These are phyloP conservation scores for Conopomorpha cramerella DNA, from an alignment of 1,140 invertebrate genomes.

Conservation along the genomic window DNA sequence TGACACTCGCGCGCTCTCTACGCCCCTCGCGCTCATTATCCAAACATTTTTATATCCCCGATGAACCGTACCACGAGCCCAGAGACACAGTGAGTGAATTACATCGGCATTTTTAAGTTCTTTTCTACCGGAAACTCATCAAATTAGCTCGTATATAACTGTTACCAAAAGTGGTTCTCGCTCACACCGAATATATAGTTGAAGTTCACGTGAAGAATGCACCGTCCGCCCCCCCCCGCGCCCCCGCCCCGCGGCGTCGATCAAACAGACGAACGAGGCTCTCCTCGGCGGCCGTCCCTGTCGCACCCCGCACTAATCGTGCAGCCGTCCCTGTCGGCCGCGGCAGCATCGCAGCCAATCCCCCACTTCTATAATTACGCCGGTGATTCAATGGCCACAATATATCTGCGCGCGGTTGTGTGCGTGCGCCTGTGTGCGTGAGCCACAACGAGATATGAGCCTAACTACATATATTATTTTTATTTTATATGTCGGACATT, in stretches of 20 bases:
- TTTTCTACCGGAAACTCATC: not conserved
- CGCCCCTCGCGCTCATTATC: no score
- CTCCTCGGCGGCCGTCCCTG: constrained; percentile 38
- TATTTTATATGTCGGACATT: constrained; percentile 36
- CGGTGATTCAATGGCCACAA: constrained; percentile 59
- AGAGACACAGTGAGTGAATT: no score
- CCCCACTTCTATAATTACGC: constrained; percentile 60
- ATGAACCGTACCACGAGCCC: no score
- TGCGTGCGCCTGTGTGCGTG: constrained; percentile 19
- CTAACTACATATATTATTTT: constrained; percentile 42
- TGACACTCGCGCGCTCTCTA: no score
- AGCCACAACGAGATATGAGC: constrained; percentile 35
- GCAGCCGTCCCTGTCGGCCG: constrained; percentile 24
- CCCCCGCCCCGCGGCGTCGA: constrained; percentile 50
- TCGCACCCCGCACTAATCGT: constrained; percentile 20
- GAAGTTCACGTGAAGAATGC: constrained; percentile 57
- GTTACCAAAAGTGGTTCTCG: constrained; percentile 17
- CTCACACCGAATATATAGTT: constrained; percentile 53
- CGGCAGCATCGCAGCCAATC: constrained; percentile 54
- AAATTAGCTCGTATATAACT: constrained; percentile 22
- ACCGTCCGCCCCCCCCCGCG: constrained; percentile 48
- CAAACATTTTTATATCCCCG: no score
- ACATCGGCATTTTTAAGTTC: no score
- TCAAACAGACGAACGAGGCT: constrained; percentile 57
- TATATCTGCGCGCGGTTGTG: constrained; percentile 49